These are phyloP conservation scores for Chanos chanos DNA, from an alignment of 2,797 vertebrate genomes.

Conservation along the genomic window DNA sequence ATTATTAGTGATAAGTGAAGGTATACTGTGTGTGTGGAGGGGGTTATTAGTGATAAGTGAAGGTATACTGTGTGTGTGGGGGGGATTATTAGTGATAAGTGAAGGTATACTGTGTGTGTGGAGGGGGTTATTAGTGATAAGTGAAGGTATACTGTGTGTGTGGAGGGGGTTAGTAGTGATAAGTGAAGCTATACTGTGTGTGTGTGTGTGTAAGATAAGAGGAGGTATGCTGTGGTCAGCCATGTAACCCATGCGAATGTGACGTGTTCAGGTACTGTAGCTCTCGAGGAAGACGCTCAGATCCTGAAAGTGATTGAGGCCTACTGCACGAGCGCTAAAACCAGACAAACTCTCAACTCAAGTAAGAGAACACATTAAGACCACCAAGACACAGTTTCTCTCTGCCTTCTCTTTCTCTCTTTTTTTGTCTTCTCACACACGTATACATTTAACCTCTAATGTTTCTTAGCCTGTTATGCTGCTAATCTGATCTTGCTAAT, in stretches of 20 bases:
- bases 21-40: too few species aligned
- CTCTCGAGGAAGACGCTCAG: constrained; percentile 94
- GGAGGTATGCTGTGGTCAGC: not conserved
- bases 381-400: not conserved
- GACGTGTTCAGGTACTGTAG: constrained; percentile 81
- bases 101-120: too few species aligned
- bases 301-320: constrained; percentile 98
- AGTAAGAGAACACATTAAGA: constrained; percentile 74
- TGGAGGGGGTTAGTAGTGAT: too few species aligned
- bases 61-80: too few species aligned
- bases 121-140: too few species aligned
- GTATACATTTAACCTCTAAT: constrained; percentile 10
- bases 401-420: constrained; percentile 44
- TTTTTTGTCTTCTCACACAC: constrained; percentile 37
- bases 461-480: constrained; percentile 32
- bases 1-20: too few species aligned
- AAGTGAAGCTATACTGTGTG: too few species aligned
- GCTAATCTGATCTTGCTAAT: constrained; percentile 9
- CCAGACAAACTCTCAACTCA: constrained; percentile 94
- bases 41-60: too few species aligned
- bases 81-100: too few species aligned
- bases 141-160: too few species aligned
- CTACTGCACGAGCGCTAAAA: constrained; percentile 97
- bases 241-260: constrained; percentile 1
- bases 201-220: not conserved